Evolutionary conservation across 2,113 vertebrate species (phyloP), one percentile per base, ranked within the genome.

Genomic region (Xiphophorus maculatus): DNA sequence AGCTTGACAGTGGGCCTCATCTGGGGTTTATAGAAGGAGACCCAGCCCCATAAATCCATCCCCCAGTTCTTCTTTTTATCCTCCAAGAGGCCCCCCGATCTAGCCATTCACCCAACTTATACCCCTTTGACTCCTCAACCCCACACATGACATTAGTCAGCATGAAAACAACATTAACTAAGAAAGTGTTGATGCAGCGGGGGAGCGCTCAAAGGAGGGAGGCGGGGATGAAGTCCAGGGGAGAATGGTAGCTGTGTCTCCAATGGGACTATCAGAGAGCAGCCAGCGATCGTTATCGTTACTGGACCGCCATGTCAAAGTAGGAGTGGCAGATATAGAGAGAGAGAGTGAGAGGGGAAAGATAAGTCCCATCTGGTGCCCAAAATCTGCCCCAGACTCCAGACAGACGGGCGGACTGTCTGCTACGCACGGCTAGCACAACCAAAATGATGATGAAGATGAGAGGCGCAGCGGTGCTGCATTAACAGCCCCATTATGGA

Each of bases 321-420:
- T 42, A 83, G 79, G 76, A 86, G 88, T 66, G 75, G 70, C 62
- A 73, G 71, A 13, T 58, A 32, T 30, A 35, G 33, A 35, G 71
- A 13, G 62, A 40, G 75, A 73, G 73, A 32, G 74, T 64, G 73
- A 51, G 70, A 66, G 63, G 30, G 51, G 72, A 11, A 60, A 35
- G 77, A 66, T 84, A 85, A 87, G 78, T 86, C 80, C 92, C 91
- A 91, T 93, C 89, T 92, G 91, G 89, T 90, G 85, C 89, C 91
- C 90, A 85, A 87, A 89, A 84, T 87, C 90, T 90, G 85, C 89
- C 89, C 85, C 69, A 76, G 80, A 82, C 66, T 80, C 51, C 76
- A 90, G 74, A 77, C 84, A 84, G 80, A 77, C 73, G 74, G 54
- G 73, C 44, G 68, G 68, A 65, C 74, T 69, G 82, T 69, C 88